Evolutionary conservation across 2,888 invertebrate species (phyloP), one percentile per base, ranked within the genome.

Genomic region (Drosophila emarginata): DNA sequence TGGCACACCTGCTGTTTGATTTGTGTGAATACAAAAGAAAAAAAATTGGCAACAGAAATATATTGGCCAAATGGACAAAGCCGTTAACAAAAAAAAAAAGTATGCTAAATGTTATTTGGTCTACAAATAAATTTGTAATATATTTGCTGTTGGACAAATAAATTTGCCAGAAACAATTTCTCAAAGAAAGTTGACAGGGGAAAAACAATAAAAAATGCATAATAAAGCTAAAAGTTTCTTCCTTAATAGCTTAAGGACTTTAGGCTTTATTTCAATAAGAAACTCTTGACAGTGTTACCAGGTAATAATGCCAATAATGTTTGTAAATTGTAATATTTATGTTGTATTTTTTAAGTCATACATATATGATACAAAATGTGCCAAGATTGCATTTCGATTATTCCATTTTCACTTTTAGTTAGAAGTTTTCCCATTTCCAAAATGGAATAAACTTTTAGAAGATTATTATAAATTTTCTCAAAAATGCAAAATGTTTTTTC

Each of bases 1-100:
- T 45, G 68, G 66, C 54, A 73, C 81, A 82, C 88, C 86, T 82
- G 82, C 88, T 87, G 88, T 86, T 85, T 87, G 80, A 86, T 86
- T 79, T 82, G 88, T 79, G 72, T 75, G 70, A 37, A 51, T 71
- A 52, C 57, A 54, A 50, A 67, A 61, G 61, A 11, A 18, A 45
- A 9, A 9, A 45, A 45, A 45, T 45, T 45, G 45, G 45, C 45
- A 45, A 45, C 45, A 14, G 45, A 21, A 45, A 45, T 45, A 61
- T 64, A 67, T 69, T 73, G 52, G 39, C 37, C 62, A 63, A 68
- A 69, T 52, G 18, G 57, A 59, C 50, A 62, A 64, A 64, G 56
- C 78, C 62, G 62, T 68, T 76, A 63, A 73, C 56, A 50, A 71
- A 73, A 72, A 59, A 37, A 23, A 26, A 26, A 26, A 5, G 7